Base-by-base conservation (phyloP, 35 echinoderm and acorn worm species). In the Apostichopus japonicus region DNA sequence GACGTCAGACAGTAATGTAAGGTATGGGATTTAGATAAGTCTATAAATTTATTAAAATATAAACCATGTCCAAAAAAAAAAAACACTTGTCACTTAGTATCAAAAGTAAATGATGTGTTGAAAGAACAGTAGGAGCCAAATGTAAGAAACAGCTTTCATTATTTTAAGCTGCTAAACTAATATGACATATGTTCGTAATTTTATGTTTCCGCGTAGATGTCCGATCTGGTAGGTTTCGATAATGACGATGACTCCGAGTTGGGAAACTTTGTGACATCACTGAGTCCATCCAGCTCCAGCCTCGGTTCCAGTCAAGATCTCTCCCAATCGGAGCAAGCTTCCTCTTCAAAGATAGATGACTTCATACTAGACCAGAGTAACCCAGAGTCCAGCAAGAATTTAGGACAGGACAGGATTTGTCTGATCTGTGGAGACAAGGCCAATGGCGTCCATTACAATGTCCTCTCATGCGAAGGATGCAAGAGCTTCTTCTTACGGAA, bases 401-500 rank as follows among this genome's bases (percentile, higher is more conserved):
- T 58, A 57, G 81, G 81, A 11, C 54, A 84, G 54, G 90, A 91
- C 19, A 79, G 90, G 51, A 91, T 99, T 8, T 99, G 97, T 77
- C 90, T 95, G 1, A 90, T 99, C 52, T 99, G 97, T 90, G 97
- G 97, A 24, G 97, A 99, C 86, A 55, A 58, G 61, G 97, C 97
- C 77, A 99, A 99, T 82, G 97, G 97, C 1, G 97, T 99, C 11
- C 97, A 99, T 61, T 99, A 99, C 93, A 99, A 96, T 86, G 97
- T 99, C 16, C 86, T 99, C 17, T 99, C 97, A 0, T 99, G 97
- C n/a, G 97, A 99, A 75, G 97, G 97, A 1, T 99, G 97, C 70
- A 99, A 99, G 93, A 96, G 95, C 65, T 99, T 99, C 89, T 99
- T 99, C 90, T 75, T 99, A 21, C 91, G 97, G 2, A 99, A 95